A percentile compares a stretch with the other conserved stretches of the same genome.
Conservation (phyloP, 37 sponge, comb jelly and placozoan species). For the Ephydatia muelleri region DNA sequence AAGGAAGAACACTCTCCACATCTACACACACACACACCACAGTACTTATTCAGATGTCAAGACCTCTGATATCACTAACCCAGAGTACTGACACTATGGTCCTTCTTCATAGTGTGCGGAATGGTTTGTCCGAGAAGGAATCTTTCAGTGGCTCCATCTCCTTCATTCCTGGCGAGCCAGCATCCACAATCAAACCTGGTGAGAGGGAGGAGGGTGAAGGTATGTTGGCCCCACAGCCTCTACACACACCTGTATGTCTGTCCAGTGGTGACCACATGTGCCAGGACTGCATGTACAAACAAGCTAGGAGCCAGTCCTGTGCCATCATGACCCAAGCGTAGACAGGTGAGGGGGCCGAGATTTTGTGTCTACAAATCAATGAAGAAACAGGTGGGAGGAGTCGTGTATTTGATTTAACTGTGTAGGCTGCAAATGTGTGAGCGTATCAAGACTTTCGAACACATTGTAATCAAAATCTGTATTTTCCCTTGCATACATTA, state of each 20-base stretch:
- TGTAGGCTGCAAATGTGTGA: neutral
- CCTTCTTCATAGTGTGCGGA: conserved; percentile 35
- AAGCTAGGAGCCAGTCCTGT: conserved; percentile 76
- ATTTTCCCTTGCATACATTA: too few species aligned
- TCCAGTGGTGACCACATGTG: conserved; percentile 85
- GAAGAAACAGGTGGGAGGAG: neutral
- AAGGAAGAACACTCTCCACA: conserved; percentile 54
- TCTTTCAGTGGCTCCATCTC: conserved; percentile 84
- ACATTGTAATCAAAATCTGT: too few species aligned
- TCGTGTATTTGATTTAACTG: too few species aligned
- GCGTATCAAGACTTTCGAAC: too few species aligned
- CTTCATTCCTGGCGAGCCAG: conserved; percentile 75
- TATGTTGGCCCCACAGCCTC: too few species aligned
- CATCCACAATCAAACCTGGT: conserved; percentile 61
- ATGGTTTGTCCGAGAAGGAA: conserved; percentile 80
- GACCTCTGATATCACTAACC: conserved; percentile 20
- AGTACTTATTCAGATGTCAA: neutral
- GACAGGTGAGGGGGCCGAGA: conserved; percentile 80
- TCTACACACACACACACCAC: conserved; percentile 1
- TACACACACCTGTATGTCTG: conserved; percentile 67
- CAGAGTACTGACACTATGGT: conserved; percentile 35
- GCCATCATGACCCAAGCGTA: conserved; percentile 91
- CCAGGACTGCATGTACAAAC: conserved; percentile 82
- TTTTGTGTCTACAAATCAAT: conserved; percentile 67
- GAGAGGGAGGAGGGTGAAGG: neutral